Base-by-base conservation (phyloP, 2,113 vertebrate genomes). In the Amblyopsis rosae region DNA sequence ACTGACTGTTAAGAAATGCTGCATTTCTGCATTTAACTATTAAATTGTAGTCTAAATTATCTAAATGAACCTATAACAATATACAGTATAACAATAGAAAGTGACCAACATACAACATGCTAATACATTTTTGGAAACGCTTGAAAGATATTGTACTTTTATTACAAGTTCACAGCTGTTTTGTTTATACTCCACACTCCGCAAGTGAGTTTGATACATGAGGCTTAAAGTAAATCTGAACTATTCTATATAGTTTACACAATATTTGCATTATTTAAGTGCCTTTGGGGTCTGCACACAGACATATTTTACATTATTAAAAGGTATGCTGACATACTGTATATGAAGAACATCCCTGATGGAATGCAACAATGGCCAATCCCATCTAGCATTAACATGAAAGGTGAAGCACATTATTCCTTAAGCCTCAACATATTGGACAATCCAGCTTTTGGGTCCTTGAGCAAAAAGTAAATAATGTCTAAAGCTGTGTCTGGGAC, bases 161-260 rank as follows among this genome's bases (percentile, higher is more conserved):
- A 86, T 90, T 83, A 72, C 70, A 87, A 75, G 81, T 81, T 73
- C 73, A 84, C 81, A 80, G 65, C 66, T 75, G 62, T 57, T 75
- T 41, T 62, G 48, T 60, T 74, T 79, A 15, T 57, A 12, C 56
- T 41, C 47, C 64, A 56, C 33, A 6, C 51, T 46, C 12, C 8
- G 32, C 9, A 47, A 7, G 10, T 11, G 49, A 56, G 41, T 82
- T 58, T 75, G 72, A 62, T 46, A 73, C 49, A 61, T 35, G 19
- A 50, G 32, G 33, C 55, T 12, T 9, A 54, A 7, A 59, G 41
- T 56, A 26, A 75, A 65, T 65, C 54, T 61, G 12, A 60, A n/a
- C 63, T 16, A 63, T 58, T 48, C 69, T 74, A 75, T 81, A 65
- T 32, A 6, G 26, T 35, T 68, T 80, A 11, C 78, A 72, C 65